Evolutionary conservation across 2,113 vertebrate genomes (phyloP).

Genomic region (Brachyistius frenatus): DNA sequence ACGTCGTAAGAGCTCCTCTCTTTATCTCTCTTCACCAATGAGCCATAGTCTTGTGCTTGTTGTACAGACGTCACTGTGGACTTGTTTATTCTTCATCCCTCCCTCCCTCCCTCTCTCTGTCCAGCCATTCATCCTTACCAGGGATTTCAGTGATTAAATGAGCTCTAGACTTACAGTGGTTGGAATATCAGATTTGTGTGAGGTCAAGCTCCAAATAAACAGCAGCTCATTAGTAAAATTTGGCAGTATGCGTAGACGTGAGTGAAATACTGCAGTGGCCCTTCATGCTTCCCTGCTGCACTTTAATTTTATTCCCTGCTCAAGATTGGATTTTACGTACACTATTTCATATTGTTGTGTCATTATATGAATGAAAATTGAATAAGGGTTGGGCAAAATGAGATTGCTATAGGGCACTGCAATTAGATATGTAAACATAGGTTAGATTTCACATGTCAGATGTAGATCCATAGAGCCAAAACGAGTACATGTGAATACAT

Average conservation of each 20-base stretch:
- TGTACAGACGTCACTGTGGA: not conserved
- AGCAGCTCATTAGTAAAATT: constrained; percentile 25
- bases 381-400: not conserved
- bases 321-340: constrained; percentile 7
- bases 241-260: constrained; percentile 1
- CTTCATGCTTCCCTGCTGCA: not conserved
- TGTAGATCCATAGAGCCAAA: not conserved
- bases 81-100: not conserved
- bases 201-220: constrained; percentile 46
- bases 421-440: not conserved
- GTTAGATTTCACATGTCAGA: not conserved
- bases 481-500: not conserved
- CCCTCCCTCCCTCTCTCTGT: not conserved
- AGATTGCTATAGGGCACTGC: too few species aligned
- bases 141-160: constrained; percentile 44
- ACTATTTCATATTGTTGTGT: not conserved
- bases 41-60: constrained; percentile 24
- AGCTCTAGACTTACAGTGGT: constrained; percentile 21
- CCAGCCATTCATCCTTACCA: constrained; percentile 26
- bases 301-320: not conserved
- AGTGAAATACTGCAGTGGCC: constrained; percentile 9
- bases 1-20: constrained; percentile 32
- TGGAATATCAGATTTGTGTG: constrained; percentile 31
- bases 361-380: not conserved
- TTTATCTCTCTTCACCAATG: constrained; percentile 35